These are phyloP conservation scores for Drosophila parvula DNA, from an alignment of 1,140 invertebrate genomes.

Conservation along the genomic window DNA sequence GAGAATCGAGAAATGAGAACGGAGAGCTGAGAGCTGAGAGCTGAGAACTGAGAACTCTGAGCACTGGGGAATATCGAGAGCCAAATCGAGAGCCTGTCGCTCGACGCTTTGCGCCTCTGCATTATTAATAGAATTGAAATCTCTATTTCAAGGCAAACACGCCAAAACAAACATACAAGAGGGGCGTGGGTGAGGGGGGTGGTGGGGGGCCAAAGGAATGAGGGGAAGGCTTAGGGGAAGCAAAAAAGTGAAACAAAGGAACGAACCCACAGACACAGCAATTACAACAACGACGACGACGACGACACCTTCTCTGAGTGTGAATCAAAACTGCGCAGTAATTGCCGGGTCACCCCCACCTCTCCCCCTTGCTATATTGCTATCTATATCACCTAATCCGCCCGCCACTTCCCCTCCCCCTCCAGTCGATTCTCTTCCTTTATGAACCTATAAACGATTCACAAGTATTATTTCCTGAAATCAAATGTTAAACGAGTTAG, in stretches of 20 bases:
- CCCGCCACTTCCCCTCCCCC: neutral
- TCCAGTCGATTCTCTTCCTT: constrained; percentile 10
- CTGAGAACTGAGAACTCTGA: constrained; percentile 13
- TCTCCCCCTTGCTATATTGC: neutral
- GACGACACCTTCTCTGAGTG: constrained; percentile 56
- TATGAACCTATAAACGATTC: constrained; percentile 46
- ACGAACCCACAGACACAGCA: constrained; percentile 42
- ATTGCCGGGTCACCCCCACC: constrained; percentile 49
- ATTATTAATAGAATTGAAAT: constrained; percentile 79
- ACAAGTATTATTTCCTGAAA: constrained; percentile 59
- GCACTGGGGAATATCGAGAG: constrained; percentile 36
- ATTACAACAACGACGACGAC: constrained; percentile 57
- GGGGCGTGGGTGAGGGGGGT: neutral
- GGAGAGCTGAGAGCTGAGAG: constrained; percentile 13
- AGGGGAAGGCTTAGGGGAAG: neutral
- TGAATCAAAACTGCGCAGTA: constrained; percentile 72
- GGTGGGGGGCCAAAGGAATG: neutral
- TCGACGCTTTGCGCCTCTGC: constrained; percentile 53
- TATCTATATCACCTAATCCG: constrained; percentile 14
- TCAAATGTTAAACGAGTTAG: constrained; percentile 49
- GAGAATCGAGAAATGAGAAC: constrained; percentile 23
- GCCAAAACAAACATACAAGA: constrained; percentile 25
- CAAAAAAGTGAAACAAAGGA: constrained; percentile 61
- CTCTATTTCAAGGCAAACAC: constrained; percentile 71
- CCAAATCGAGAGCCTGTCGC: constrained; percentile 40